Conservation (phyloP, 2,888 invertebrate genomes). For the Selenia dentaria region DNA sequence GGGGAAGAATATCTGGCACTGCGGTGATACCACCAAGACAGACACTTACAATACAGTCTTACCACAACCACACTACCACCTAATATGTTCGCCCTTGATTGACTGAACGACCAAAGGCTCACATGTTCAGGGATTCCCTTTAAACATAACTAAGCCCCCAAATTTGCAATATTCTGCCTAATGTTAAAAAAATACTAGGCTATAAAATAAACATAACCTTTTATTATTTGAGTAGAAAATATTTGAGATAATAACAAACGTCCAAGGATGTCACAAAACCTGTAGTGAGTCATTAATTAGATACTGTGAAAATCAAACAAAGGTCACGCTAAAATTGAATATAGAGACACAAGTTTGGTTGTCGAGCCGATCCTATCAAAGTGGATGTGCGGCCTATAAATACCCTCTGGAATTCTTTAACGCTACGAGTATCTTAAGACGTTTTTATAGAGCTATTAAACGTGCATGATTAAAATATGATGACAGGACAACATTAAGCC, state of each 20-base stretch:
- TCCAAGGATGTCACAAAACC: slow-evolving; percentile 61
- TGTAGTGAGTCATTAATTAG: slow-evolving; percentile 19
- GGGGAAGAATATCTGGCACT: too few relatives aligned
- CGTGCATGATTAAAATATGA: slow-evolving; percentile 23
- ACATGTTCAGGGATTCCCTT: too few relatives aligned
- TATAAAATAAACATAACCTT: too few relatives aligned
- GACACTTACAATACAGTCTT: too few relatives aligned
- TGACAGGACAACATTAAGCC: slow-evolving; percentile 17
- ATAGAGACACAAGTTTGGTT: background rate
- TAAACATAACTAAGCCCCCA: too few relatives aligned
- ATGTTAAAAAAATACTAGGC: too few relatives aligned
- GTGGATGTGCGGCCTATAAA: background rate
- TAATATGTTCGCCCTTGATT: too few relatives aligned
- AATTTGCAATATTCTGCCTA: too few relatives aligned
- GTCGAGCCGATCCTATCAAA: background rate
- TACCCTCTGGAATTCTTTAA: slow-evolving; percentile 6
- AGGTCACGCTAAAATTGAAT: slow-evolving; percentile 14
- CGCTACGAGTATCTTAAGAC: background rate
- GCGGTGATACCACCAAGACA: too few relatives aligned
- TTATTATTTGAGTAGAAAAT: too few relatives aligned
- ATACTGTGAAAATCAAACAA: slow-evolving; percentile 14
- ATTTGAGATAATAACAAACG: slow-evolving; percentile 16
- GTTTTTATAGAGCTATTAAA: slow-evolving; percentile 9
- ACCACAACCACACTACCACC: too few relatives aligned
- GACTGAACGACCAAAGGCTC: too few relatives aligned